phyloP scores from a whole-genome alignment of 2,113 vertebrate species.

The Dunckerocampus dactyliophorus region DNA sequence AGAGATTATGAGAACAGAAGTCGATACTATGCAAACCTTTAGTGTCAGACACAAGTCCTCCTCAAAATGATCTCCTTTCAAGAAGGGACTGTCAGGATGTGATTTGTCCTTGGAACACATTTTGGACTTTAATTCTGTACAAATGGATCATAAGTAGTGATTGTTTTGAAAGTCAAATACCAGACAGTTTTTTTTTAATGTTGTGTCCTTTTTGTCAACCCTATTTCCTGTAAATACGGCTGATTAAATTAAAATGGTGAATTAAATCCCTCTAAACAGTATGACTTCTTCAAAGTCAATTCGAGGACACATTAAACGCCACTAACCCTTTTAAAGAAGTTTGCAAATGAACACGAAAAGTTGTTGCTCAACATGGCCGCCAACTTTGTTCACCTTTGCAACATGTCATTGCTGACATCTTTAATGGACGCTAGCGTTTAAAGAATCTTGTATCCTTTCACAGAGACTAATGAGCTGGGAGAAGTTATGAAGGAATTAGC shows the following conservation, averaged over 20 bases:
- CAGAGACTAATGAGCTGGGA: constrained; percentile 46
- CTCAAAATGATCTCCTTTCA: constrained; percentile 6
- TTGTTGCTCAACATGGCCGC: not conserved
- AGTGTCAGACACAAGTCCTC: not conserved
- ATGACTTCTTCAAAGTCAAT: not conserved
- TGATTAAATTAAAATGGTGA: constrained; percentile 27
- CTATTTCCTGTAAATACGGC: constrained; percentile 38
- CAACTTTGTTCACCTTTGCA: constrained; percentile 6
- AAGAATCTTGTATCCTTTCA: constrained; percentile 33
- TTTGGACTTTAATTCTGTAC: constrained; percentile 20
- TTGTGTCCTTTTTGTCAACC: not conserved
- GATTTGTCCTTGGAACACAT: constrained; percentile 19
- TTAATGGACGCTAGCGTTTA: constrained; percentile 52
- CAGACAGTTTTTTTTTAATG: constrained; percentile 14
- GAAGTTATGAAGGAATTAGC: constrained; percentile 45
- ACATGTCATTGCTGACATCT: constrained; percentile 55
- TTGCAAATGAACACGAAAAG: no score
- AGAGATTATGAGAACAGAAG: constrained; percentile 85
- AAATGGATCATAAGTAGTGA: constrained; percentile 11
- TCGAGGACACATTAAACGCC: no score
- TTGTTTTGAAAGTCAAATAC: constrained; percentile 8
- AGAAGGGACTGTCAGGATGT: constrained; percentile 7
- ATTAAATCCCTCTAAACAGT: constrained; percentile 20
- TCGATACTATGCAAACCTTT: constrained; percentile 80
- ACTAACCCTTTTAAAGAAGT: no score